A percentile compares a stretch with the other conserved stretches of the same genome.
Conservation (phyloP, 2,113 vertebrate species). For the Sylvicapra grimmia region DNA sequence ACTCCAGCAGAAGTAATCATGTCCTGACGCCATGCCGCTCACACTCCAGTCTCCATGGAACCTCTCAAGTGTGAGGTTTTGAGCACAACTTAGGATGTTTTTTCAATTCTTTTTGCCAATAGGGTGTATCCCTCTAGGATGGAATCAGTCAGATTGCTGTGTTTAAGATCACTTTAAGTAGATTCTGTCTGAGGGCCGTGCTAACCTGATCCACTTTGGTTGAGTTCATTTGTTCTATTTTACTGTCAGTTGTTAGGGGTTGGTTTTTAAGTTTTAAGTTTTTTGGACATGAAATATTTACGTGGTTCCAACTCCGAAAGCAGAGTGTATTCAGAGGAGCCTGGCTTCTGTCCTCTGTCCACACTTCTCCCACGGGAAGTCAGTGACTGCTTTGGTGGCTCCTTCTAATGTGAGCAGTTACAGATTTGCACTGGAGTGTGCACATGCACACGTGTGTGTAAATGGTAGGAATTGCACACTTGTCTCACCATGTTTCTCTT, state of each 20-base stretch:
- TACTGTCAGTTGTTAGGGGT: neutral
- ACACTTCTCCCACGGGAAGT: neutral
- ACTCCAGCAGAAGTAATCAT: neutral
- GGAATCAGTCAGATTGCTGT: neutral
- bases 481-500: neutral
- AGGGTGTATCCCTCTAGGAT: neutral
- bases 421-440: neutral
- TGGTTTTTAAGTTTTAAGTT: neutral
- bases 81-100: neutral
- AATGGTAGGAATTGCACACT: neutral
- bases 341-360: neutral
- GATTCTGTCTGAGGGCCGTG: neutral
- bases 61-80: neutral
- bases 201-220: neutral
- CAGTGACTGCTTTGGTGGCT: neutral
- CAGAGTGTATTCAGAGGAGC: neutral
- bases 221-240: neutral
- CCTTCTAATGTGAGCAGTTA: neutral
- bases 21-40: fast-evolving
- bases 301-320: neutral
- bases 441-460: neutral
- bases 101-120: neutral
- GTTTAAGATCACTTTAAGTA: neutral
- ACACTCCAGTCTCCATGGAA: fast-evolving
- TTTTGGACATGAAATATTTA: neutral